phyloP scores from a whole-genome alignment of 2,888 invertebrate genomes.

The Tetanocera ferruginea region DNA sequence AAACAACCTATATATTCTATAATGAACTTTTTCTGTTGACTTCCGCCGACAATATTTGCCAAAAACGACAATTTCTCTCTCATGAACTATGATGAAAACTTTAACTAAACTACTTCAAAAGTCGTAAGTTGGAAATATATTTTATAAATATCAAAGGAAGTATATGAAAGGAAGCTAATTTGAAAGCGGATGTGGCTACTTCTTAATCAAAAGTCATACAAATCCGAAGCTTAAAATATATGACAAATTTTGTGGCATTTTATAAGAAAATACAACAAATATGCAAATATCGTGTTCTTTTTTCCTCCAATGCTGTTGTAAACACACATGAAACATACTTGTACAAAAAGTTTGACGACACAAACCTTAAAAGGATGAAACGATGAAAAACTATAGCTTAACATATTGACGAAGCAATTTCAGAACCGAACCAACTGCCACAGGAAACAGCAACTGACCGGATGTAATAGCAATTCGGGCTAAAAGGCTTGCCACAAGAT shows the following conservation, averaged over 20 bases:
- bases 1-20: too few species aligned
- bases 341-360: constrained; percentile 12
- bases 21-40: too few species aligned
- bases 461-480: constrained; percentile 28
- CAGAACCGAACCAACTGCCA: neutral
- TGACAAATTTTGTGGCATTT: constrained; percentile 3
- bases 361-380: constrained; percentile 15
- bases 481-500: constrained; percentile 26
- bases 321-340: neutral
- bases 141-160: neutral
- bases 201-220: constrained; percentile 33
- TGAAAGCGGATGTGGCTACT: constrained; percentile 36
- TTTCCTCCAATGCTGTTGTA: neutral
- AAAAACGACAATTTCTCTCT: constrained; percentile 7
- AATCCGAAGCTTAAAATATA: neutral
- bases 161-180: constrained; percentile 30
- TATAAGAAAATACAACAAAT: neutral
- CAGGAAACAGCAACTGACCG: constrained; percentile 14
- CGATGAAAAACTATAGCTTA: neutral
- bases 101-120: constrained; percentile 6
- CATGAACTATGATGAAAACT: constrained; percentile 9
- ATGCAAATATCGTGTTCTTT: neutral
- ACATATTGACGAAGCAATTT: constrained; percentile 15
- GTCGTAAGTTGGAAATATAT: neutral
- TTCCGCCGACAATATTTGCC: neutral